These are phyloP conservation scores for Spea bombifrons DNA, from an alignment of 2,113 vertebrate species.

Conservation along the genomic window DNA sequence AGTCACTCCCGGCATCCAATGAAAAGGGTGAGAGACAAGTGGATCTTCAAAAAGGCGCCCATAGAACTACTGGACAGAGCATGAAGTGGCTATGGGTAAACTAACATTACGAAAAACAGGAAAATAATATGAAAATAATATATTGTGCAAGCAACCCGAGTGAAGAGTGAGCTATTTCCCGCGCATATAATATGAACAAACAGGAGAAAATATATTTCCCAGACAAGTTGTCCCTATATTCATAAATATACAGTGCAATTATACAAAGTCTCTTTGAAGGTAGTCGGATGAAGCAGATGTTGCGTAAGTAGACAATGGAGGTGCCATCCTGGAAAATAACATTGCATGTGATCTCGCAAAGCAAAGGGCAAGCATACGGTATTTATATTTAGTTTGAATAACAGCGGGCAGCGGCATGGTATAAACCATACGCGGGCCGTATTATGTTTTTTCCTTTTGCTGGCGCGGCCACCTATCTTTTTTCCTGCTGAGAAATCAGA, in stretches of 20 bases:
- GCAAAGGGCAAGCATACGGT: neutral
- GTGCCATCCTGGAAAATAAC: slow-evolving; percentile 38
- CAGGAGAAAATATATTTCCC: too few relatives aligned
- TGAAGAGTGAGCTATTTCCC: too few relatives aligned
- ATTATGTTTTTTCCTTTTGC: slow-evolving; percentile 31
- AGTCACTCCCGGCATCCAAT: too few relatives aligned
- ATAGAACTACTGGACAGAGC: too few relatives aligned
- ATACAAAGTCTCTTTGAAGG: neutral
- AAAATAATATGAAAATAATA: too few relatives aligned
- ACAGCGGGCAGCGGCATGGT: neutral
- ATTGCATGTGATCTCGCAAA: slow-evolving; percentile 27
- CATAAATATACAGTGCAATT: neutral
- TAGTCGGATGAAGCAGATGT: neutral
- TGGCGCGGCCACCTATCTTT: slow-evolving; percentile 24
- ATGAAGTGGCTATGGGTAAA: too few relatives aligned
- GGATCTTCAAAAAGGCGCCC: too few relatives aligned
- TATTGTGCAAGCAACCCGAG: too few relatives aligned
- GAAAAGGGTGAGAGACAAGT: too few relatives aligned
- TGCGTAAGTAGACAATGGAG: slow-evolving; percentile 28
- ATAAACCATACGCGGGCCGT: neutral
- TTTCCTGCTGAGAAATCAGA: slow-evolving; percentile 23
- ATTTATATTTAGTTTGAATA: slow-evolving; percentile 38
- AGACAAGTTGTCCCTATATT: too few relatives aligned
- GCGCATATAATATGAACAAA: too few relatives aligned
- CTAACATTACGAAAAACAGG: too few relatives aligned